Evolutionary conservation across 2,113 vertebrate species (phyloP).

Genomic region (Bettongia penicillata): DNA sequence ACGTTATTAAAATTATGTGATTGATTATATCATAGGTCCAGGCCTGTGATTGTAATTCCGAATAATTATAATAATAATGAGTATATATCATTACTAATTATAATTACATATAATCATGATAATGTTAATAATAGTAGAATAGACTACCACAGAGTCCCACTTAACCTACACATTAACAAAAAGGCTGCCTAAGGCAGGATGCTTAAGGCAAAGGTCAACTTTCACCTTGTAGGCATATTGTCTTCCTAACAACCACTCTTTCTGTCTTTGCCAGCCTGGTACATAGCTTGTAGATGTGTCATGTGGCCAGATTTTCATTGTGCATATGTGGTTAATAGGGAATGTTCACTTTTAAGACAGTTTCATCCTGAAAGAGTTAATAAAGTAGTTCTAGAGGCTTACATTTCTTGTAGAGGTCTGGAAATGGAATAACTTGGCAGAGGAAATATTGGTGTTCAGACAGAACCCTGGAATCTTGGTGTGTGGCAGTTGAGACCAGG

Average conservation of each 20-base stretch:
- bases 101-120: background rate
- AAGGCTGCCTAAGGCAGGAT: background rate
- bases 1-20: background rate
- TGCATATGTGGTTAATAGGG: background rate
- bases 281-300: background rate
- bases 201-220: background rate
- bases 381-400: background rate
- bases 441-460: accelerated
- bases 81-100: background rate
- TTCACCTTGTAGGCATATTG: background rate
- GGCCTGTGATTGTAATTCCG: background rate
- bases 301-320: background rate
- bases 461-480: background rate
- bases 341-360: background rate
- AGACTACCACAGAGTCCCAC: background rate
- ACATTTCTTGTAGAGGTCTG: background rate
- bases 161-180: background rate
- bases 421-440: background rate
- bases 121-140: background rate
- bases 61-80: background rate
- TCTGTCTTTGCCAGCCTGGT: constrained; percentile 15
- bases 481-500: background rate
- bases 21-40: background rate
- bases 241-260: background rate
- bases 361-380: background rate